Evolutionary conservation across 1,140 invertebrate species (phyloP).

Genomic region (Drosophila suzukii): DNA sequence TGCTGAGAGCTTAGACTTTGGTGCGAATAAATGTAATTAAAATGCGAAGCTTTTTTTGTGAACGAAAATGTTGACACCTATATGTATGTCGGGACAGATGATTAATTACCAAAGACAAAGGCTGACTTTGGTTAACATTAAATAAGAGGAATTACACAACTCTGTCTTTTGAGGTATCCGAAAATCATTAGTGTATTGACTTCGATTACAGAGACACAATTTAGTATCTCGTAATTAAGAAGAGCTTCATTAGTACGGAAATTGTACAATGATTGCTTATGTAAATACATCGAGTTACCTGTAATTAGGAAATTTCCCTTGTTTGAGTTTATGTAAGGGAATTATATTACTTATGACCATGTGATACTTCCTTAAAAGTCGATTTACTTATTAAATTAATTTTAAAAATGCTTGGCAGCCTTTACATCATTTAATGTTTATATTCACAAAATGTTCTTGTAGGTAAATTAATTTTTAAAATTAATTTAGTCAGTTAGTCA

Average conservation of each 20-base stretch:
- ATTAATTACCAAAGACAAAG: conserved; percentile 62
- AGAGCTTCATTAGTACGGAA: conserved; percentile 35
- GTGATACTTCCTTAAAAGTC: too few relatives aligned
- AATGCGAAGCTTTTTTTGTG: conserved; percentile 45
- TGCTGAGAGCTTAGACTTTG: conserved; percentile 3
- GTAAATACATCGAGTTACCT: background rate
- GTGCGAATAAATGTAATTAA: conserved; percentile 72
- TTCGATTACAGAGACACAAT: background rate
- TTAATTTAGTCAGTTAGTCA: too few relatives aligned
- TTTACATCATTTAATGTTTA: too few relatives aligned
- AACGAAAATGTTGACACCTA: conserved; percentile 37
- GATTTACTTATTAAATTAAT: too few relatives aligned
- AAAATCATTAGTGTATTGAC: conserved; percentile 21
- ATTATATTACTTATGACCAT: background rate
- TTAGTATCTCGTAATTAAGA: conserved; percentile 16
- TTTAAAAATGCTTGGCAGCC: too few relatives aligned
- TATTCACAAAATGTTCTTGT: too few relatives aligned
- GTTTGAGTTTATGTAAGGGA: background rate
- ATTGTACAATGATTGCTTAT: background rate
- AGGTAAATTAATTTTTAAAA: too few relatives aligned
- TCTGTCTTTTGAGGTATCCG: conserved; percentile 13
- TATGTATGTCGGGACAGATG: conserved; percentile 31
- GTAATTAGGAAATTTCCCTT: too few relatives aligned
- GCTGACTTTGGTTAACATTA: conserved; percentile 1
- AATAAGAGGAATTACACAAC: conserved; percentile 5